Evolutionary conservation across 23 tunicate genomes (phyloP), one percentile per base, ranked within the genome.

Genomic region (Ciona savignyi): DNA sequence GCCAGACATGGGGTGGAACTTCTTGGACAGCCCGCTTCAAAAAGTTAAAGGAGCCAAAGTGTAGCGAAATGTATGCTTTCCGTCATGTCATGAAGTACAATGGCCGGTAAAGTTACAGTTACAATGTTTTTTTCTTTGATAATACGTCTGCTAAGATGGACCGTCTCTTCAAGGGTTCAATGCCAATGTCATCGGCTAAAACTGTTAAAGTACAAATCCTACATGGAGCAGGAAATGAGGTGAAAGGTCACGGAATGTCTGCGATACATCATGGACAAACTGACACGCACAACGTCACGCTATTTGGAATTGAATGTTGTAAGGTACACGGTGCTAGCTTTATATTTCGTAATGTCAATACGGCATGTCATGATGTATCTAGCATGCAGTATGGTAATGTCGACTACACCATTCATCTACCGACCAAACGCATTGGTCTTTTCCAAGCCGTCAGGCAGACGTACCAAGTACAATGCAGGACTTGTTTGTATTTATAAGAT

Each of bases 141-240:
- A 42, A 42, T 6, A 42, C 9, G 56, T 42, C 56, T 42, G 56
- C 11, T 15, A 42, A 42, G 56, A 42, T 42, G 56, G 56, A 42
- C 56, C 56, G 56, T 42, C 56, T 42, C 56, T 42, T 42, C 56
- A 42, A 42, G 56, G 56, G 56, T 9, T 42, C 56, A 42, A 42
- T 15, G 56, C 56, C 56, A 42, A 42, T 6, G 56, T 42, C 56
- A 42, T 9, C 56, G 56, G 15, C 56, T 42, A 15, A 15, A 42
- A 42, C 15, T 42, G 56, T 42, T 42, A 9, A 42, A 42, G 56
- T 6, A 42, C 56, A 42, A 42, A 42, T 42, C 56, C 56, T 42
- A 42, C 15, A 9, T 42, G 56, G 56, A 15, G 56, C 56, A 42
- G 56, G 56, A 42, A 42, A 42, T 42, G 56, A 42, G 56, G 56